phyloP scores from a whole-genome alignment of 2,888 invertebrate species.

The Drosophila sordidula region DNA sequence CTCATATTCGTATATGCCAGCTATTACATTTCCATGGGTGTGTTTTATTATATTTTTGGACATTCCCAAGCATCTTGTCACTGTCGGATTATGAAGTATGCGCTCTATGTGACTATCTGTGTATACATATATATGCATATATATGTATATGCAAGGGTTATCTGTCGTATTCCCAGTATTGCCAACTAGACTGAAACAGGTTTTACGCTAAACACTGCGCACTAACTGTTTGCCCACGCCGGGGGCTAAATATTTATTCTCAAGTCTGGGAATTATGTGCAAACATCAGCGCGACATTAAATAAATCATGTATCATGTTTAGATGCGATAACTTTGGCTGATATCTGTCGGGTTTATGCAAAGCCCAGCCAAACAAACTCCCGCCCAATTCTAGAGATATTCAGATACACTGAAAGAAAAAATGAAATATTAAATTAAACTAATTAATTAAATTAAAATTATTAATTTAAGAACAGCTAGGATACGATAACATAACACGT shows the following conservation, averaged over 20 bases:
- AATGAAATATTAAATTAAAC: too few species aligned
- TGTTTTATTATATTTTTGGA: not conserved
- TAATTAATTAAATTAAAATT: too few species aligned
- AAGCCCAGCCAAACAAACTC: not conserved
- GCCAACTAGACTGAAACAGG: not conserved
- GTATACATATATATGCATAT: too few species aligned
- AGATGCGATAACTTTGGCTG: conserved; percentile 10
- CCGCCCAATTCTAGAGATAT: not conserved
- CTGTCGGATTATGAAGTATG: not conserved
- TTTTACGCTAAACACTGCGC: not conserved
- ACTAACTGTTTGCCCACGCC: conserved; percentile 14
- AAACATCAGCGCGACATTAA: conserved; percentile 17
- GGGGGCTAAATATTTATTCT: conserved; percentile 28
- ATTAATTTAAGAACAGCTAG: too few species aligned
- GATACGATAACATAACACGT: too few species aligned
- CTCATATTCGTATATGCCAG: too few species aligned
- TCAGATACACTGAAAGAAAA: too few species aligned
- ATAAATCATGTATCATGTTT: conserved; percentile 30
- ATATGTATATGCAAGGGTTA: conserved; percentile 1
- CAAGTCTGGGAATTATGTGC: conserved; percentile 27
- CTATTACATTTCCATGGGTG: too few species aligned
- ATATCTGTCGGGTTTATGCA: conserved; percentile 1
- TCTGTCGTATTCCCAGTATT: conserved; percentile 1
- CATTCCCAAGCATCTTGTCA: conserved; percentile 10
- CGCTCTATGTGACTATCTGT: not conserved